Conservation (phyloP, 2,888 invertebrate species). For the Cerastis rubricosa region DNA sequence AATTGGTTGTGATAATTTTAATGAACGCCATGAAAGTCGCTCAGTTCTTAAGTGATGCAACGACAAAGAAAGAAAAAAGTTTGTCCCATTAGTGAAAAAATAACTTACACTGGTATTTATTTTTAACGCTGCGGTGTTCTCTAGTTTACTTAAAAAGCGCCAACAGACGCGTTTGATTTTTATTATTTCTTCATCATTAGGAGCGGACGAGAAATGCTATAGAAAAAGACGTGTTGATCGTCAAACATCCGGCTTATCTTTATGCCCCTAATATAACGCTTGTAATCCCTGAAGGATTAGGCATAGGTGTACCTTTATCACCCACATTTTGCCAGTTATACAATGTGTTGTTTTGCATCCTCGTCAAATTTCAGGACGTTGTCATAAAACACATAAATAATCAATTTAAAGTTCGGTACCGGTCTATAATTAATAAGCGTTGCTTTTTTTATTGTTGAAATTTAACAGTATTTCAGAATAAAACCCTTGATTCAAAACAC, state of each 20-base stretch:
- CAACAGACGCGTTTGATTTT: neutral
- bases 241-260: neutral
- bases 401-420: too few relatives aligned
- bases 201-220: neutral
- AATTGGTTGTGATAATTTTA: slow-evolving; percentile 12
- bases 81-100: slow-evolving; percentile 4
- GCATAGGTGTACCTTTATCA: too few relatives aligned
- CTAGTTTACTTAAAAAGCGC: slow-evolving; percentile 6
- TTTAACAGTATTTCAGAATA: too few relatives aligned
- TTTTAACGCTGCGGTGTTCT: neutral
- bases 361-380: too few relatives aligned
- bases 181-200: neutral
- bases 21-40: slow-evolving; percentile 19
- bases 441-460: too few relatives aligned
- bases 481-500: too few relatives aligned
- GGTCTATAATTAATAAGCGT: too few relatives aligned
- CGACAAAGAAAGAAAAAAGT: slow-evolving; percentile 14
- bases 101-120: neutral
- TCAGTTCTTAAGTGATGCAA: slow-evolving; percentile 9
- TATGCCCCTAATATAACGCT: neutral
- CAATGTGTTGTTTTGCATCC: too few relatives aligned
- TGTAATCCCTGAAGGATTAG: too few relatives aligned
- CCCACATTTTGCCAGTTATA: too few relatives aligned
- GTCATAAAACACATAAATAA: too few relatives aligned
- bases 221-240: neutral